Percentiles rank a stretch among this genome's conserved stretches.
Evolutionary conservation across 2,113 vertebrate species (phyloP).

Genomic region (Felis catus): DNA sequence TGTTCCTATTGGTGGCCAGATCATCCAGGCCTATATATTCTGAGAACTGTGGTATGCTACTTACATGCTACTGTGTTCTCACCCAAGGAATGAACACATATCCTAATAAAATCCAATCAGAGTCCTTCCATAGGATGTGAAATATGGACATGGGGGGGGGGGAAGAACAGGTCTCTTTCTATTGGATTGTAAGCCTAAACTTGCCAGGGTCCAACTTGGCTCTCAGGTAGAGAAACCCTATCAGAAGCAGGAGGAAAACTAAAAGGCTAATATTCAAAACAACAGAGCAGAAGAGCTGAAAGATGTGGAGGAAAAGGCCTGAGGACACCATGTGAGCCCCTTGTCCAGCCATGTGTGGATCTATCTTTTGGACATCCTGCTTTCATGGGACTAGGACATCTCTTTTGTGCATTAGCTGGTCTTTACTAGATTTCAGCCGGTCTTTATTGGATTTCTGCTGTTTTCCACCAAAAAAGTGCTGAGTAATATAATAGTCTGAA

Average conservation of each 20-base stretch:
- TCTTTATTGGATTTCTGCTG: neutral
- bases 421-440: neutral
- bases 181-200: neutral
- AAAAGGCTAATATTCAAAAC: neutral
- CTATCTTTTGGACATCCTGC: neutral
- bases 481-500: neutral
- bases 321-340: neutral
- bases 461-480: neutral
- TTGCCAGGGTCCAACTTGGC: neutral
- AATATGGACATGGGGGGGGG: rapidly evolving
- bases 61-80: neutral
- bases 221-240: neutral
- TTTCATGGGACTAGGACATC: neutral
- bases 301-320: neutral
- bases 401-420: neutral
- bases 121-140: neutral
- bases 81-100: neutral
- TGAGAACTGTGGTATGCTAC: neutral
- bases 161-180: neutral
- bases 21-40: neutral
- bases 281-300: neutral
- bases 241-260: neutral
- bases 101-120: neutral
- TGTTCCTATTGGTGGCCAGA: neutral
- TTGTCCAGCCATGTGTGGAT: neutral